phyloP scores from a whole-genome alignment of 2,797 vertebrate species.

The Pogonophryne albipinna region DNA sequence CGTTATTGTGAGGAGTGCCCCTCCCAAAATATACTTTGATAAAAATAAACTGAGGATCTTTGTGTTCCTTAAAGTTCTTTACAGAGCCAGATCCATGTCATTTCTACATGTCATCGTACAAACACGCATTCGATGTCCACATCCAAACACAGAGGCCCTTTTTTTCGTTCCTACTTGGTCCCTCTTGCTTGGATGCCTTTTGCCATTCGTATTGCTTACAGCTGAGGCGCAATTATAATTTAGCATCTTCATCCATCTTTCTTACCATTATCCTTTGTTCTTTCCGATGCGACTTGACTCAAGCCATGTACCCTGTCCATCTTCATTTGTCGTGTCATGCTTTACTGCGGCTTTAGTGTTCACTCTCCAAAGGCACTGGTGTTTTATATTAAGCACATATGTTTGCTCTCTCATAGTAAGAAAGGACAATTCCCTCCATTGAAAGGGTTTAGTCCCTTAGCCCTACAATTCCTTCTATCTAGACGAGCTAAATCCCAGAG shows the following conservation, averaged over 20 bases:
- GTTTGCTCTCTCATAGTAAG: slow-evolving; percentile 44
- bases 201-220: slow-evolving; percentile 47
- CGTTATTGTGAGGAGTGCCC: neutral
- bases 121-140: slow-evolving; percentile 39
- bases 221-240: slow-evolving; percentile 45
- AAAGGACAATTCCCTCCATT: slow-evolving; percentile 58
- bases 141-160: slow-evolving; percentile 28
- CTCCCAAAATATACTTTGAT: neutral
- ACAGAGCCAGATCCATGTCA: slow-evolving; percentile 24
- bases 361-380: slow-evolving; percentile 48
- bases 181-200: slow-evolving; percentile 27
- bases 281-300: slow-evolving; percentile 60
- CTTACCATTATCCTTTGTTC: slow-evolving; percentile 63
- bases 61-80: slow-evolving; percentile 34
- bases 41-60: slow-evolving; percentile 13
- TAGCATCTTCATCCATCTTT: slow-evolving; percentile 59
- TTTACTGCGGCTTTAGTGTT: slow-evolving; percentile 60
- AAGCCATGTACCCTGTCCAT: slow-evolving; percentile 67
- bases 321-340: slow-evolving; percentile 71
- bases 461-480: slow-evolving; percentile 38
- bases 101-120: slow-evolving; percentile 36
- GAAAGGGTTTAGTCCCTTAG: slow-evolving; percentile 52
- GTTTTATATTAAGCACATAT: slow-evolving; percentile 69
- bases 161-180: slow-evolving; percentile 29
- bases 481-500: slow-evolving; percentile 40